Conservation (phyloP, 2,113 vertebrate genomes). For the Oncorhynchus clarkii region DNA sequence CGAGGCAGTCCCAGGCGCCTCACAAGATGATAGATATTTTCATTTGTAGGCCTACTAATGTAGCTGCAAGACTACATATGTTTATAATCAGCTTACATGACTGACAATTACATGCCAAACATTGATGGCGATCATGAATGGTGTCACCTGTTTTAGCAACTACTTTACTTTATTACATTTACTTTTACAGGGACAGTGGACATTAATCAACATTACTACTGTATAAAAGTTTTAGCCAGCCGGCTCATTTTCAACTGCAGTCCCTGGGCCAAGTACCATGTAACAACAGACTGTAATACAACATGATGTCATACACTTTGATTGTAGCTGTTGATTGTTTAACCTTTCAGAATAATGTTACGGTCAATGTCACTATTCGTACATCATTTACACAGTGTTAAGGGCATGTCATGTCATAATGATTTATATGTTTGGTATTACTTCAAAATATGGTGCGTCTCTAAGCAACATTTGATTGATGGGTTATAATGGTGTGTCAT, state of each 20-base stretch:
- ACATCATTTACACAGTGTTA: background rate
- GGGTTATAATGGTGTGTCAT: constrained; percentile 17
- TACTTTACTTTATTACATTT: no score
- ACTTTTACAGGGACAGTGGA: no score
- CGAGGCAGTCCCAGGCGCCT: background rate
- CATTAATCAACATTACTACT: no score
- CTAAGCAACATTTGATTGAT: background rate
- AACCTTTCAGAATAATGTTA: background rate
- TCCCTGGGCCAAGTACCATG: no score
- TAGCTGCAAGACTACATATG: background rate
- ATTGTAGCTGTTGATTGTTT: background rate
- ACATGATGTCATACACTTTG: background rate
- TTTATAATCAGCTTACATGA: background rate
- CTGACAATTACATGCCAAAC: background rate
- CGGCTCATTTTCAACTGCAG: no score
- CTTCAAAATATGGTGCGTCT: constrained; percentile 17
- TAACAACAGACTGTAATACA: background rate
- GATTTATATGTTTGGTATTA: background rate
- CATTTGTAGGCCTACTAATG: background rate
- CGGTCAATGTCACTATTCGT: background rate
- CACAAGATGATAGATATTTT: background rate
- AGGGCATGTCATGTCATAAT: background rate
- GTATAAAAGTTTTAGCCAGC: background rate
- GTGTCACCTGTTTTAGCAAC: background rate
- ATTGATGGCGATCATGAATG: background rate